Percentiles rank a stretch among this genome's conserved stretches.
Evolutionary conservation across 2,113 vertebrate genomes (phyloP).

Genomic region (Elgaria multicarinata): DNA sequence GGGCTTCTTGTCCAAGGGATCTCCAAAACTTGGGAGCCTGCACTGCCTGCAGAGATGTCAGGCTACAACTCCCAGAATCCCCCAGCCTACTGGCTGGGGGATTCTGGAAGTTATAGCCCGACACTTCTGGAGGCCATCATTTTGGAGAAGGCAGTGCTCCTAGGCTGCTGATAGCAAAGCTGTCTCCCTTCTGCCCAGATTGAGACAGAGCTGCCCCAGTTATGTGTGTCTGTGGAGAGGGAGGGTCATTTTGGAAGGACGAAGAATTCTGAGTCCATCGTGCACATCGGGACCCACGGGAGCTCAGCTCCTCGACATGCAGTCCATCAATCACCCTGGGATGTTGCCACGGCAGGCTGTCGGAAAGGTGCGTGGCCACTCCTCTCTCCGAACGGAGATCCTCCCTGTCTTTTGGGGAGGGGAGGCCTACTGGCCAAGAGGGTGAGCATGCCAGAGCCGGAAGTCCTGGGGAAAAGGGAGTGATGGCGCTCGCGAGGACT

Average conservation of each 20-base stretch:
- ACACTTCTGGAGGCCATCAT: too few species aligned
- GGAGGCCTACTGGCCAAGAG: neutral
- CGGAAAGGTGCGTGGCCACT: neutral
- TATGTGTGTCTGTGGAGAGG: neutral
- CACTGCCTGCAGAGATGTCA: too few species aligned
- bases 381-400: too few species aligned
- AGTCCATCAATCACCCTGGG: neutral
- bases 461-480: neutral
- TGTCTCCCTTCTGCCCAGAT: neutral
- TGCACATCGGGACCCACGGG: neutral
- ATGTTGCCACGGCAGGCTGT: neutral
- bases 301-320: conserved; percentile 1
- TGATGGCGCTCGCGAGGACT: neutral
- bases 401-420: neutral
- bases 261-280: neutral
- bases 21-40: too few species aligned
- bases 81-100: too few species aligned
- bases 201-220: neutral
- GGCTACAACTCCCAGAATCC: too few species aligned
- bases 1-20: too few species aligned
- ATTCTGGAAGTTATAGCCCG: too few species aligned
- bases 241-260: neutral
- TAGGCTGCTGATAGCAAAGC: too few species aligned
- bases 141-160: too few species aligned
- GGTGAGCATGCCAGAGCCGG: neutral